These are phyloP conservation scores for Lophura nycthemera DNA, from an alignment of 2,113 vertebrate genomes.

Conservation along the genomic window DNA sequence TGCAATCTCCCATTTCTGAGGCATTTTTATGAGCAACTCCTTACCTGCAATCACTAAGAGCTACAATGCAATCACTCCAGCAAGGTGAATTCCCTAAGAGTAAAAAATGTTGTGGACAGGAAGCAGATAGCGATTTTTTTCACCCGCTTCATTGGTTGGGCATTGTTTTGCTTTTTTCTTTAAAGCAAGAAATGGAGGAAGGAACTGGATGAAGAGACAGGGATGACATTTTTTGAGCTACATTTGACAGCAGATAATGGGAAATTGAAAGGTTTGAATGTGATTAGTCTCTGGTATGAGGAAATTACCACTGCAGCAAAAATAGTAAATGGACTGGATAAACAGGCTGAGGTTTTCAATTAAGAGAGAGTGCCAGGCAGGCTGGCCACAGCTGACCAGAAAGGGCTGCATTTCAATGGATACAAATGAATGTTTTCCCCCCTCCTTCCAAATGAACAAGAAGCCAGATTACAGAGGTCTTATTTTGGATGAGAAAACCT, in stretches of 20 bases:
- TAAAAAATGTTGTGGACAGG: background rate
- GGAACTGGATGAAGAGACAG: background rate
- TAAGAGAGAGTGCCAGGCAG: background rate
- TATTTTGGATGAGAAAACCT: background rate
- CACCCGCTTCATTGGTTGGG: no score
- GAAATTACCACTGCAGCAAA: constrained; percentile 1
- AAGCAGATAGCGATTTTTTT: background rate
- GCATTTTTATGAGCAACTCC: background rate
- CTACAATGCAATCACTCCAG: background rate
- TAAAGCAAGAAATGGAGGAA: background rate
- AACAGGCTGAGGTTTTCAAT: constrained; percentile 5
- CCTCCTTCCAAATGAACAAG: background rate
- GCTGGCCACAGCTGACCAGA: background rate
- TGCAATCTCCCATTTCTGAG: background rate
- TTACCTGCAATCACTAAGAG: background rate
- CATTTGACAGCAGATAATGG: background rate
- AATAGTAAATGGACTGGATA: constrained; percentile 4
- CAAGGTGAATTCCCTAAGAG: background rate
- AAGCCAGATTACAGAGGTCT: background rate
- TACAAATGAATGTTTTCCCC: background rate
- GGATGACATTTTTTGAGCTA: background rate
- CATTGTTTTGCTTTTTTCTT: background rate
- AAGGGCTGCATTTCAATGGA: background rate
- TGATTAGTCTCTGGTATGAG: background rate
- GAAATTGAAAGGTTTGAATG: constrained; percentile 9